Evolutionary conservation across 2,797 vertebrate genomes (phyloP), one percentile per base, ranked within the genome.

Genomic region (Pachyuromys duprasi): DNA sequence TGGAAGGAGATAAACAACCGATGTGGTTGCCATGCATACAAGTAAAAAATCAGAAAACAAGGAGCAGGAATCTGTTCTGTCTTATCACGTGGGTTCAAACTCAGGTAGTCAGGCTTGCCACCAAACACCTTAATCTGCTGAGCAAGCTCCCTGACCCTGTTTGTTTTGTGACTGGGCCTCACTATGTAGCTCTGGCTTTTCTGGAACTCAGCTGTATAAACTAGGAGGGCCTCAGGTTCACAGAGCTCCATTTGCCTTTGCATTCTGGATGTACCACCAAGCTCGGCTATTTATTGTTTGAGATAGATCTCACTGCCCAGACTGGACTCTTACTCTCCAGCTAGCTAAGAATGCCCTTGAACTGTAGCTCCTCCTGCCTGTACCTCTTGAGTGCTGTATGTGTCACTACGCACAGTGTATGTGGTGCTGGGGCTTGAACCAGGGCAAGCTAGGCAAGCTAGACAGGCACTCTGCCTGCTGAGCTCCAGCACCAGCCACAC

Each of bases 1-100:
- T 86, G 65, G 86, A 93, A 97, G 88, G 70, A 94, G 94, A 76
- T 87, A 7, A 67, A 45, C 13, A 22, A 49, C 79, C 62, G 80
- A 22, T 69, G 22, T 36, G 78, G 20, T 39, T 81, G n/a, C 55
- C 55, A 39, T 57, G n/a, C 55, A 60, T 36, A 26, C 78, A 60
- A 80, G 78, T 55, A 49, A 33, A 3, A 13, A 14, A 28, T 49
- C 45, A 39, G n/a, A 60, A 60, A 60, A 9, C 26, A 8, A 33
- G n/a, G n/a, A n/a, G 24, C 0, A 81, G n/a, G 79, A 81, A 39
- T 81, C 79, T 15, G 12, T 39, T 60, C n/a, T 81, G 11, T 36
- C 22, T 60, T 60, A 60, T 24, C n/a, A 8, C 8, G 13, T 60
- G 22, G 22, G n/a, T 39, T 80, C 81, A 31, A 83, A 45, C 26